These are phyloP conservation scores for Telmatherina bonti DNA, from an alignment of 2,797 vertebrate genomes.

Conservation along the genomic window DNA sequence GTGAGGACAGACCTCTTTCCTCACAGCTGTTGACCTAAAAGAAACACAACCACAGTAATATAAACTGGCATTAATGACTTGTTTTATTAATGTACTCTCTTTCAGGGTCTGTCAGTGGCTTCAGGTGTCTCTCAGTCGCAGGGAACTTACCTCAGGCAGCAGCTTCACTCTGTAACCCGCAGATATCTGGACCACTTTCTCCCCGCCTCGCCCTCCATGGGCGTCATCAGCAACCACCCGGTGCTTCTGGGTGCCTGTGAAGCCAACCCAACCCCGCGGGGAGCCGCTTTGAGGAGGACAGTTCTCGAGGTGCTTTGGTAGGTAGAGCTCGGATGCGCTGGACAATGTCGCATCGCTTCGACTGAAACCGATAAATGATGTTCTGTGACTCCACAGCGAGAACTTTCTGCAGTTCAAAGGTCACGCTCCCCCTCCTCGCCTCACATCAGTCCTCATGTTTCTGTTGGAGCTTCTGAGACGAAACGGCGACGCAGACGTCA, in stretches of 20 bases:
- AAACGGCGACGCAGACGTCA: constrained; percentile 78
- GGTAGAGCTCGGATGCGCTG: constrained; percentile 5
- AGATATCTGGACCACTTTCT: constrained; percentile 95
- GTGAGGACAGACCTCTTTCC: constrained; percentile 54
- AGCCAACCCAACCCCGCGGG: constrained; percentile 65
- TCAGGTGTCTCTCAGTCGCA: constrained; percentile 88
- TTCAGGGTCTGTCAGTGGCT: constrained; percentile 91
- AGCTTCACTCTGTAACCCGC: constrained; percentile 86
- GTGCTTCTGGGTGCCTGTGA: constrained; percentile 87
- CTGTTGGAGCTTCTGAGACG: constrained; percentile 87
- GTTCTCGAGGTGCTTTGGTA: constrained; percentile 89
- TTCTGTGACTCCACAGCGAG: constrained; percentile 79
- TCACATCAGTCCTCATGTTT: constrained; percentile 88
- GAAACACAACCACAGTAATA: not conserved
- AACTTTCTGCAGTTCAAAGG: constrained; percentile 92
- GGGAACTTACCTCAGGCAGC: constrained; percentile 89
- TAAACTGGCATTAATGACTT: not conserved
- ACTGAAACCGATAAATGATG: not conserved
- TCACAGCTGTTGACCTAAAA: not conserved
- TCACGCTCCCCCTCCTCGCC: constrained; percentile 85
- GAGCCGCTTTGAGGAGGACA: constrained; percentile 82
- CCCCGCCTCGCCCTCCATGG: constrained; percentile 79
- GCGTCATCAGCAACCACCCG: constrained; percentile 86
- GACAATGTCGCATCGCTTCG: not conserved
- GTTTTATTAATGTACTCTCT: not conserved